Evolutionary conservation across 2,888 invertebrate species (phyloP).

Genomic region (Tenthredo distinguenda): DNA sequence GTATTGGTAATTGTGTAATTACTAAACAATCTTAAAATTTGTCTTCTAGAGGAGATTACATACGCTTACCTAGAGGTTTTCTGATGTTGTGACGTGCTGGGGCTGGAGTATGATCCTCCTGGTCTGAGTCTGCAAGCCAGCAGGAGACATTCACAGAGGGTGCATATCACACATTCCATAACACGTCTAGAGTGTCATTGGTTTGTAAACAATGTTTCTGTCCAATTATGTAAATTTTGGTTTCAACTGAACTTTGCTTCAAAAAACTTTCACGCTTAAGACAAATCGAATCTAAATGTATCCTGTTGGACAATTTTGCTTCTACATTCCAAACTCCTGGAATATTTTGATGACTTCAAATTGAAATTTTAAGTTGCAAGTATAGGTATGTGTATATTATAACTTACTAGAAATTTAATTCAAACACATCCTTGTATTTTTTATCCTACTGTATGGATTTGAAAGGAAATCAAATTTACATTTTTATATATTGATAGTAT

Average conservation of each 20-base stretch:
- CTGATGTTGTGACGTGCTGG: slow-evolving; percentile 79
- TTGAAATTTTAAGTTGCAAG: slow-evolving; percentile 12
- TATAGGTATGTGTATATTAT: background rate
- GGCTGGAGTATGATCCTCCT: slow-evolving; percentile 77
- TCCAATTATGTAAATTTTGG: slow-evolving; percentile 27
- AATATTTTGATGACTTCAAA: background rate
- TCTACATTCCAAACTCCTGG: background rate
- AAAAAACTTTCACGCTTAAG: background rate
- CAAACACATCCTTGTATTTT: background rate
- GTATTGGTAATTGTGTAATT: slow-evolving; percentile 38
- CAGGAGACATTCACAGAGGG: slow-evolving; percentile 76
- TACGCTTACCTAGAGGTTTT: slow-evolving; percentile 81
- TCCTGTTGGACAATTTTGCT: slow-evolving; percentile 2
- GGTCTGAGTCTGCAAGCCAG: slow-evolving; percentile 78
- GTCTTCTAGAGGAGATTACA: slow-evolving; percentile 53
- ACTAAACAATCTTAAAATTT: slow-evolving; percentile 43
- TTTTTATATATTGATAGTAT: slow-evolving; percentile 29
- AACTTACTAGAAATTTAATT: background rate
- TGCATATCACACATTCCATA: slow-evolving; percentile 78
- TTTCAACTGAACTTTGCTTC: slow-evolving; percentile 26
- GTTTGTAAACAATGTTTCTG: slow-evolving; percentile 57
- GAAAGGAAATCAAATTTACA: slow-evolving; percentile 20
- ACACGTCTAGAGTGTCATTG: slow-evolving; percentile 75
- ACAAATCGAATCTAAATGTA: background rate
- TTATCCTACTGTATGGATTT: background rate